Base-by-base conservation (phyloP, 1,140 invertebrate genomes). In the Drosophila hydei region DNA sequence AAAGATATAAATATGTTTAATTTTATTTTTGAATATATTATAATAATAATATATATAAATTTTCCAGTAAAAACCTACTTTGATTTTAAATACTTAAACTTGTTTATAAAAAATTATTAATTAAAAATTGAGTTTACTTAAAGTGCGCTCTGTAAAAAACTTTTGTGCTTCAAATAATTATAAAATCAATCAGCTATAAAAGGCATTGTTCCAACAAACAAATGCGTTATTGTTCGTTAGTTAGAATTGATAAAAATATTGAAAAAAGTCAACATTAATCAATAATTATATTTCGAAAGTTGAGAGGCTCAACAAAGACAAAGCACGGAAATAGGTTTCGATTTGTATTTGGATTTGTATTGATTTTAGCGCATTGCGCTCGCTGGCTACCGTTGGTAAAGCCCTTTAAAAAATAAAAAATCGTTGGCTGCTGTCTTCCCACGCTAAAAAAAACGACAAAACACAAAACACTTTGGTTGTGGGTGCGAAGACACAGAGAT, bases 201-300 rank as follows among this genome's bases (percentile, higher is more conserved):
- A 74, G 84, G 76, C 65, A 73, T 76, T 52, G 55, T 16, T 27
- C 45, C 54, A 73, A 42, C 4, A 18, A 33, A 40, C 60, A 14
- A 64, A 67, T 69, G 76, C 80, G 79, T 60, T 85, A 76, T 55
- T 58, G 65, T 62, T 62, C 56, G 73, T 68, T 87, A 87, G 87
- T 80, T 80, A 74, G 54, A 16, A 30, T 9, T 30, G 45, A 62
- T 59, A 50, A 64, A 42, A 18, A 42, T 14, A 61, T 59, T 55
- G 25, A 25, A 47, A 61, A 63, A 58, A 54, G 51, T 21, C 36
- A 38, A 45, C 40, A 79, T 75, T 72, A 85, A 74, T 85, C 69
- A 76, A 63, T 56, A 45, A 50, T 56, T 38, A 47, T 7, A 42
- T 63, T 85, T 84, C 36, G 68, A 79, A 79, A 85, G 72, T 59